Evolutionary conservation across 1,140 invertebrate species (phyloP), one percentile per base, ranked within the genome.

Genomic region (Sarcophaga peregrina): DNA sequence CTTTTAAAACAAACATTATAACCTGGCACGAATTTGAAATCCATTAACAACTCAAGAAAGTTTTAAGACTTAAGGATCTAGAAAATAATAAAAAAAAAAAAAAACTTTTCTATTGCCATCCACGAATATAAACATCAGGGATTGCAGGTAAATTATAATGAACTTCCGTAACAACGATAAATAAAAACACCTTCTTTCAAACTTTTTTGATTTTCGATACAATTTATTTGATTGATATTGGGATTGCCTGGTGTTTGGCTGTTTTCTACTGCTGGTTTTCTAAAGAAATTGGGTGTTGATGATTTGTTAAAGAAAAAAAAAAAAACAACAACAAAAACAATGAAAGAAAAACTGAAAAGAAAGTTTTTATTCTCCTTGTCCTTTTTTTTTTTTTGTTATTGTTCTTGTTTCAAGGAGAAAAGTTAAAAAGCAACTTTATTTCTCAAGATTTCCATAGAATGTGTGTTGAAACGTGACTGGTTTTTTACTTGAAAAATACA

Each of bases 401-500:
- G 15, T n/a, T 58, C 1, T n/a, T n/a, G n/a, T 15, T 58, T 58
- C 3, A n/a, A 58, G 54, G 7, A 48, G 37, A 75, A 75, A 48
- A n/a, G 9, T 46, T 46, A 13, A 47, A 75, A 72, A 72, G 37
- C 62, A 72, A n/a, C n/a, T 78, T 37, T 50, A 2, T 72, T 78
- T 78, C 75, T 5, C 20, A 78, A 50, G n/a, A n/a, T 78, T 45
- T 78, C n/a, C 46, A 37, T 11, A 25, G 73, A 46, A 75, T 46
- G 73, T 78, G 75, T 50, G 47, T 50, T 50, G 45, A 78, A 78
- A 78, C 75, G 75, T 78, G 75, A 78, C 75, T 78, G 50, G 50
- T 50, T 47, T 78, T n/a, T 50, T 78, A 68, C n/a, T 68, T 68
- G 50, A 13, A 52, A n/a, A n/a, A n/a, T 15, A n/a, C 5, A 13